Evolutionary conservation across 1,140 invertebrate species (phyloP), one percentile per base, ranked within the genome.

Genomic region (Penaeus japonicus): DNA sequence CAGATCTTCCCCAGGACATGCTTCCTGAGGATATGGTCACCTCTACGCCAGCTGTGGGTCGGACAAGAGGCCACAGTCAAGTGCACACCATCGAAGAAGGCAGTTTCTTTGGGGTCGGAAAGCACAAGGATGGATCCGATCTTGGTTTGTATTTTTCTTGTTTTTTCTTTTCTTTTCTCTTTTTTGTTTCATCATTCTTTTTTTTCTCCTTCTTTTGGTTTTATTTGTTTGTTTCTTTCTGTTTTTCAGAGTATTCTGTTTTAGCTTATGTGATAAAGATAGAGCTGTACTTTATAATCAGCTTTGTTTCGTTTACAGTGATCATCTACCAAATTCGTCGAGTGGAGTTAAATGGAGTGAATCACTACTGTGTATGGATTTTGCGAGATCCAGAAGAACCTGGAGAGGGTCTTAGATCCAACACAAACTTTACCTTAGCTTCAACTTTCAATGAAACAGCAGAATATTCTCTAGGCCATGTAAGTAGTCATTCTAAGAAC

Each of bases 301-400:
- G 27, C 27, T 22, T 22, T 73, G 24, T 84, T 39, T 57, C 85
- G 55, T 47, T 90, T 91, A 35, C 90, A 93, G 92, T 91, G 80
- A 92, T 93, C 83, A 91, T 92, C 65, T 93, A 93, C 84, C 93
- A 93, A 78, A 90, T 93, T 18, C 92, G 92, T 81, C 91, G 90
- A 32, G 91, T 93, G 12, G 90, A 91, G 24, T 89, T 93, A 54
- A 92, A 92, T 57, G 92, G 93, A 84, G 93, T 92, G 27, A 55
- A 90, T 30, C 91, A 93, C 30, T 93, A 93, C 89, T 94, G 93
- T 89, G 92, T 94, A 90, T 94, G 94, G 94, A 92, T 94, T 35
- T 93, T 93, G 24, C 92, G 93, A 22, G 93, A 94, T 89, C 93
- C 93, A 1, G 93, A 93, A 84, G 93, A 94, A 39, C 91, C 92